Evolutionary conservation across 2,113 vertebrate species (phyloP), one percentile per base, ranked within the genome.

Genomic region (Orientallactaga bullata): DNA sequence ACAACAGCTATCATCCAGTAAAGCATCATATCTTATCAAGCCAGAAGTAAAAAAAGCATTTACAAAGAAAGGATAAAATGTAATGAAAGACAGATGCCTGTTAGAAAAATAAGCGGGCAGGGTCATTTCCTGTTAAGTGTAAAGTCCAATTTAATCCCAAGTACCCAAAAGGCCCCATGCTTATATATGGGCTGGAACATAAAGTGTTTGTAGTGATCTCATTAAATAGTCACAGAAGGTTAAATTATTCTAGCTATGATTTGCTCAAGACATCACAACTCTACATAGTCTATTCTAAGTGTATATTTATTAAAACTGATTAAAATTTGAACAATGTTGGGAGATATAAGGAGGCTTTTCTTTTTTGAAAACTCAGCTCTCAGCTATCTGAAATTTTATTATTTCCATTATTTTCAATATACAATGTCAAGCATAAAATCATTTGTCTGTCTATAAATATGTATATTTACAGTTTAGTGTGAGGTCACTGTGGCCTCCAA

Each of bases 231-330:
- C 65, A 74, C 4, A 12, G 61, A 86, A 87, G 63, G 61, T 91
- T 95, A 93, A 84, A 84, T 95, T 87, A 81, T 86, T 3, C 88
- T 90, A 94, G 39, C 68, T 55, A 4, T 24, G n/a, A 89, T 92
- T 96, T 95, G 23, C 32, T 87, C 24, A 94, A 78, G 85, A 94
- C 5, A 47, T 28, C 58, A 71, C 77, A 37, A 39, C 71, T 90
- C 71, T 94, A 55, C 55, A 77, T 93, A 93, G 87, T 85, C 17
- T 76, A 95, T 77, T 95, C 55, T 91, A 81, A 77, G 73, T n/a
- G 61, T n/a, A 81, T 74, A 95, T 4, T 78, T 24, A 61, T 91
- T 95, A n/a, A 94, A 85, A 94, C 91, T 95, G 37, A 58, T 86
- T 93, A 87, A 94, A 95, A 90, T 74, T 87, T 95, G 84, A 94